These are phyloP conservation scores for Scelioninae gen. 1 DNA, from an alignment of 2,888 invertebrate species.

Conservation along the genomic window DNA sequence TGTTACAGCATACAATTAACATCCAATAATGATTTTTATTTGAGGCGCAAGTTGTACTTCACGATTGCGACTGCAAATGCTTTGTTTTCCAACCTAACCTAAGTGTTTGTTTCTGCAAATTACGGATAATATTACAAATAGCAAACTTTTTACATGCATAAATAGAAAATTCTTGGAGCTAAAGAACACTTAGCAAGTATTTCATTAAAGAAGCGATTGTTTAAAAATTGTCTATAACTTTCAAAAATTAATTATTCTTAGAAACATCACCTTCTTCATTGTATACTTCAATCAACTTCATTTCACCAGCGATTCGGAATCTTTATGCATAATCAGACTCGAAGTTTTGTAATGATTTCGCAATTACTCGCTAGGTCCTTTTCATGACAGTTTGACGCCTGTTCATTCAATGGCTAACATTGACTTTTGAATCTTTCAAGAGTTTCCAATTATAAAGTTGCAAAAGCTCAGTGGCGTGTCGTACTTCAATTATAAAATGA, in stretches of 20 bases:
- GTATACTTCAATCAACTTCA: neutral
- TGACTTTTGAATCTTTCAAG: slow-evolving; percentile 42
- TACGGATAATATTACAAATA: no score
- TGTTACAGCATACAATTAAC: slow-evolving; percentile 65
- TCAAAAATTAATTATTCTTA: no score
- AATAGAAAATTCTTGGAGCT: no score
- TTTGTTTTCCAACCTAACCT: slow-evolving; percentile 18
- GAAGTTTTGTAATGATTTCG: slow-evolving; percentile 49
- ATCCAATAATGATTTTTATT: slow-evolving; percentile 55
- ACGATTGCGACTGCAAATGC: slow-evolving; percentile 25
- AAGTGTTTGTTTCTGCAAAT: slow-evolving; percentile 47
- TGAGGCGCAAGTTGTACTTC: slow-evolving; percentile 20
- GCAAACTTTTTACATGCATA: no score
- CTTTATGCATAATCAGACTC: slow-evolving; percentile 21
- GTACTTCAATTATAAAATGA: slow-evolving; percentile 42
- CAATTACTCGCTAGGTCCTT: slow-evolving; percentile 49
- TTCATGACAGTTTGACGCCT: slow-evolving; percentile 49
- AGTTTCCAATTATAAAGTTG: slow-evolving; percentile 61
- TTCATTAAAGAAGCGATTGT: no score
- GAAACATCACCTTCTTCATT: no score
- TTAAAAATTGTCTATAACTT: no score
- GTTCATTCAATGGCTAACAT: slow-evolving; percentile 36
- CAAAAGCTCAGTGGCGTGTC: slow-evolving; percentile 36
- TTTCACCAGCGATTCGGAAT: slow-evolving; percentile 1
- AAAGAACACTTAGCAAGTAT: no score